phyloP scores from a whole-genome alignment of 2,797 vertebrate species.

The Odontamblyopus rebecca region DNA sequence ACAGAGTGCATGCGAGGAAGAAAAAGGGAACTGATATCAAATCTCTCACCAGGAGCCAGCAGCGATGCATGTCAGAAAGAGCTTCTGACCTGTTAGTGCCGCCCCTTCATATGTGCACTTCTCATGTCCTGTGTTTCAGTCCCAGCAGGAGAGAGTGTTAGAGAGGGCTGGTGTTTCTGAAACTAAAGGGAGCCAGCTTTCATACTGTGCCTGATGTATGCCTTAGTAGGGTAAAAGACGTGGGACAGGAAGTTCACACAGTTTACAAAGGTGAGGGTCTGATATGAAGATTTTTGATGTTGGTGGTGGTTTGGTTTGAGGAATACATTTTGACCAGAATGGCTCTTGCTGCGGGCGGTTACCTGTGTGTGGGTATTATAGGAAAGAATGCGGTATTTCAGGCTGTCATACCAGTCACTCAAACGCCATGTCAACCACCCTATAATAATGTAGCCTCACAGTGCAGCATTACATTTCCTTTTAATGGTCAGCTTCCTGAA shows the following conservation, averaged over 20 bases:
- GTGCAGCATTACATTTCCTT: slow-evolving; percentile 13
- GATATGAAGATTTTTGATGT: not conserved
- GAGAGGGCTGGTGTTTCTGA: slow-evolving; percentile 1
- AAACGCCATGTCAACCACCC: slow-evolving; percentile 9
- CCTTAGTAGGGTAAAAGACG: not conserved
- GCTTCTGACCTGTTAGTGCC: slow-evolving; percentile 36
- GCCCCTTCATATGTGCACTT: slow-evolving; percentile 4
- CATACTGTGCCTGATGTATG: not conserved
- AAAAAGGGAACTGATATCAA: slow-evolving; percentile 17
- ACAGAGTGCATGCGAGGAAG: slow-evolving; percentile 7
- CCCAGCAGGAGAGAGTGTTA: not conserved
- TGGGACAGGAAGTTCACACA: not conserved
- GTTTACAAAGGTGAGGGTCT: not conserved
- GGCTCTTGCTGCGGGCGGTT: not conserved
- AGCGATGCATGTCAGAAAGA: slow-evolving; percentile 29
- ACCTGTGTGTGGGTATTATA: slow-evolving; percentile 2
- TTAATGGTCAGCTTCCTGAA: slow-evolving; percentile 16
- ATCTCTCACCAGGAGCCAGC: slow-evolving; percentile 29
- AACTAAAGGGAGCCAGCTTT: not conserved
- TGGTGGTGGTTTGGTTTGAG: not conserved
- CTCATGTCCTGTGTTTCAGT: slow-evolving; percentile 13
- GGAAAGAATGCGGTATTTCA: slow-evolving; percentile 35
- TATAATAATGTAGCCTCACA: slow-evolving; percentile 10
- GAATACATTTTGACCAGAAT: not conserved
- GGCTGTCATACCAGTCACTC: slow-evolving; percentile 30